These are phyloP conservation scores for Drosophila nannoptera DNA, from an alignment of 1,140 invertebrate genomes.

Conservation along the genomic window DNA sequence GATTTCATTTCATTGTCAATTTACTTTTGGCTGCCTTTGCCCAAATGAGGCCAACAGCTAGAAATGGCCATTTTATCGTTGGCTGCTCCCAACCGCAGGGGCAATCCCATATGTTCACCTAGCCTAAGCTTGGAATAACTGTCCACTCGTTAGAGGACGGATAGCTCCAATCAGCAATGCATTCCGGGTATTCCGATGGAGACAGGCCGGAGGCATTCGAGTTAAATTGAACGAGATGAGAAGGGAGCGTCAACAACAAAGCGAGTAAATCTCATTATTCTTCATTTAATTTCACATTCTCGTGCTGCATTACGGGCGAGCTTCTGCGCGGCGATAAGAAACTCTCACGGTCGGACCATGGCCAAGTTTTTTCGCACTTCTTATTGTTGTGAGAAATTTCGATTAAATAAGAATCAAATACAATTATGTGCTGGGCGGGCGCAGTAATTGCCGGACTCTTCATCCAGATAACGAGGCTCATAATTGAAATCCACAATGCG, in stretches of 20 bases:
- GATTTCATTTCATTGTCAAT: constrained; percentile 28
- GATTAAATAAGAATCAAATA: constrained; percentile 72
- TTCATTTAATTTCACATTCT: constrained; percentile 69
- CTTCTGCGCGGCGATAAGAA: constrained; percentile 20
- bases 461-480: constrained; percentile 31
- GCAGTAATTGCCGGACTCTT: constrained; percentile 14
- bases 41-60: not conserved
- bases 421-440: constrained; percentile 61
- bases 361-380: constrained; percentile 17
- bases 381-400: constrained; percentile 72
- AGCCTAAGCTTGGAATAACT: not conserved
- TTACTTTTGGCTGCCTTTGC: constrained; percentile 1
- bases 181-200: constrained; percentile 31
- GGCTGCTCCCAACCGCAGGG: constrained; percentile 31
- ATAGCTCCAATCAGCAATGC: constrained; percentile 35
- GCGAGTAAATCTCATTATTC: constrained; percentile 67
- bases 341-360: not conserved
- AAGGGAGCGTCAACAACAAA: constrained; percentile 32
- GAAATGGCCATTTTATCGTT: constrained; percentile 6
- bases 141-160: not conserved
- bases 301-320: constrained; percentile 20
- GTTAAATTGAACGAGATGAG: constrained; percentile 14
- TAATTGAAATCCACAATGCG: constrained; percentile 65
- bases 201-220: constrained; percentile 53
- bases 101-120: constrained; percentile 58